These are phyloP conservation scores for Agrilus planipennis DNA, from an alignment of 1,140 invertebrate species.

Conservation along the genomic window DNA sequence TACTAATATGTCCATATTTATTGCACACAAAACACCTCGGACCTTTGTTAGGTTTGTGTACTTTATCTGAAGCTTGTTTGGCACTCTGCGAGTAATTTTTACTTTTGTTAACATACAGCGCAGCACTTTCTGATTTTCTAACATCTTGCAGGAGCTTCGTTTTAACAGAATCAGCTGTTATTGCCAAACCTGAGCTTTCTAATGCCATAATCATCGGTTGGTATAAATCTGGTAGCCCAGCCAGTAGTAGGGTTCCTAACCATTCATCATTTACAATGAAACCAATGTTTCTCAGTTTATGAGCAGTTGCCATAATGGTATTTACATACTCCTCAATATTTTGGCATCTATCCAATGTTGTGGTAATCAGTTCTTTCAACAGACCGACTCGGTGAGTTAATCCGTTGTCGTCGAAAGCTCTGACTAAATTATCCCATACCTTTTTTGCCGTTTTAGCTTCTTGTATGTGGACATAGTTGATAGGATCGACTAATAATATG, in stretches of 20 bases:
- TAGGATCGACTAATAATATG: slow-evolving; percentile 25
- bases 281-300: slow-evolving; percentile 24
- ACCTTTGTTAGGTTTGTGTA: too few relatives aligned
- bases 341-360: slow-evolving; percentile 20
- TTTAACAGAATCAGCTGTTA: slow-evolving; percentile 10
- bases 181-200: slow-evolving; percentile 15
- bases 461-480: slow-evolving; percentile 24
- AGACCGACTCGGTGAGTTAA: slow-evolving; percentile 26
- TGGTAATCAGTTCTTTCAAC: slow-evolving; percentile 21
- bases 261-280: slow-evolving; percentile 29
- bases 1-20: slow-evolving; percentile 19
- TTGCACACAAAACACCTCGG: slow-evolving; percentile 22
- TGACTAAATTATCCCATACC: slow-evolving; percentile 23
- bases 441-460: slow-evolving; percentile 16
- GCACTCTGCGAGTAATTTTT: not conserved
- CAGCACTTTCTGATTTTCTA: slow-evolving; percentile 4
- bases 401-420: slow-evolving; percentile 26
- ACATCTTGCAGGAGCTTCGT: slow-evolving; percentile 15
- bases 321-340: slow-evolving; percentile 29
- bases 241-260: slow-evolving; percentile 28
- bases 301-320: slow-evolving; percentile 23
- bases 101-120: slow-evolving; percentile 1
- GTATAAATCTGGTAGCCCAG: slow-evolving; percentile 29
- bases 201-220: slow-evolving; percentile 34
- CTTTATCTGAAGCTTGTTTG: not conserved